Base-by-base conservation (phyloP, 1,140 invertebrate species). In the Tribolium castaneum region DNA sequence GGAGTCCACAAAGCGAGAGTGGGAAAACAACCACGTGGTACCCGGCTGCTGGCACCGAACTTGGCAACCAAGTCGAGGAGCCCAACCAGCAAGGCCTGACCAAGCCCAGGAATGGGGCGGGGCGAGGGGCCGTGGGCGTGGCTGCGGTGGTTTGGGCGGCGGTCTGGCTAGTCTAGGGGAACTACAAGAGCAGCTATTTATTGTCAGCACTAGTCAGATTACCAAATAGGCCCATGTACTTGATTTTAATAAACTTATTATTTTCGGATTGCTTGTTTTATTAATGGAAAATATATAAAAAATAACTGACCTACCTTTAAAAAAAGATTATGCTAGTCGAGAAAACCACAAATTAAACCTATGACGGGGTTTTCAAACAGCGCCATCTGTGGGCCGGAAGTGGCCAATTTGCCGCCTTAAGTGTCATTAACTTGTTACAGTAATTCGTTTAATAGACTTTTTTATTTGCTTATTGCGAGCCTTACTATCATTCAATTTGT, bases 61-160 rank as follows among this genome's bases (percentile, higher is more conserved):
- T 88, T 6, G 88, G 85, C 50, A 91, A 90, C 80, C 87, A 89
- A 78, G 88, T 91, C 3, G 90, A 91, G 71, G 90, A 91, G 81
- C 90, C 90, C 0, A 91, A 91, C 80, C 90, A 91, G 78, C 88
- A 90, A 78, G 90, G 90, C 1, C 81, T 90, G 14, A 86, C 84
- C 5, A 87, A 88, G 78, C 82, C 79, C 9, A 81, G 78, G 70
- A 84, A 86, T 12, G 59, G 30, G n/a, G 59, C 22, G 1, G 30
- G 1, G 10, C n/a, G n/a, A 22, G 16, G 78, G 9, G 5, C 1
- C 12, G 19, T 39, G 12, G 14, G 10, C 1, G 59, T 35, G n/a
- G n/a, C 49, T n/a, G 39, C 13, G 10, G 10, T 14, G 0, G 14
- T 72, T 50, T 13, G 16, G 39, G 14, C 70, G 7, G 10, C 12